Conservation (phyloP, 64 coral and sea anemone genomes). For the Montipora foliosa region DNA sequence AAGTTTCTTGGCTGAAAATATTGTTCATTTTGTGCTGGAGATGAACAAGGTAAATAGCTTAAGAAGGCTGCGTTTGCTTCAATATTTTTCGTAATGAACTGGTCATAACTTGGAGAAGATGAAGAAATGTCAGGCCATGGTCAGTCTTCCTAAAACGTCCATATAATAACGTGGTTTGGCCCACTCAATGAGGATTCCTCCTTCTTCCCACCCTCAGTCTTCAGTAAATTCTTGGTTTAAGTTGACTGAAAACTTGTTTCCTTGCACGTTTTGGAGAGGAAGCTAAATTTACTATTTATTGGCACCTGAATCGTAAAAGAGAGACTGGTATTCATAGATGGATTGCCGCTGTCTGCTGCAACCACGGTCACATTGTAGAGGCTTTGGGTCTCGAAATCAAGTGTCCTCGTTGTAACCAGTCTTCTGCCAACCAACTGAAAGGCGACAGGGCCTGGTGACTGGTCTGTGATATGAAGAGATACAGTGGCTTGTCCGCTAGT, state of each 20-base stretch:
- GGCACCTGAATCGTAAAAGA: slow-evolving; percentile 36
- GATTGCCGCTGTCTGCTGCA: slow-evolving; percentile 70
- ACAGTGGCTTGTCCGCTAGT: slow-evolving; percentile 16
- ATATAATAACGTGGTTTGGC: too few species aligned
- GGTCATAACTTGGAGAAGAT: too few species aligned
- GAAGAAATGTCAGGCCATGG: too few species aligned
- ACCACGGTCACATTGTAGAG: slow-evolving; percentile 30
- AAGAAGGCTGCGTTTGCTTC: too few species aligned
- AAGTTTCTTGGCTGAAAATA: too few species aligned
- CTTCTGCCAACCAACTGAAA: background rate
- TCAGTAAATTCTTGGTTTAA: too few species aligned
- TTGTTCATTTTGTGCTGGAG: background rate
- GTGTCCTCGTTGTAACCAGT: slow-evolving; percentile 22
- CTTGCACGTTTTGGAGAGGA: background rate
- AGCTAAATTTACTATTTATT: background rate
- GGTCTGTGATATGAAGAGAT: slow-evolving; percentile 12
- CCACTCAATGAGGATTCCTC: too few species aligned
- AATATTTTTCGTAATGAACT: too few species aligned
- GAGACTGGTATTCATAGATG: slow-evolving; percentile 25
- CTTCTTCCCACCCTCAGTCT: too few species aligned
- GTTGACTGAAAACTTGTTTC: too few species aligned
- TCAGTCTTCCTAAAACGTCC: too few species aligned
- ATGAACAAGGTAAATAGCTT: background rate
- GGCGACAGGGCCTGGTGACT: background rate
- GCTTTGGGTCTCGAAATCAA: slow-evolving; percentile 52